Evolutionary conservation across 2,113 vertebrate genomes (phyloP), one percentile per base, ranked within the genome.

Genomic region (Electrona antarctica): DNA sequence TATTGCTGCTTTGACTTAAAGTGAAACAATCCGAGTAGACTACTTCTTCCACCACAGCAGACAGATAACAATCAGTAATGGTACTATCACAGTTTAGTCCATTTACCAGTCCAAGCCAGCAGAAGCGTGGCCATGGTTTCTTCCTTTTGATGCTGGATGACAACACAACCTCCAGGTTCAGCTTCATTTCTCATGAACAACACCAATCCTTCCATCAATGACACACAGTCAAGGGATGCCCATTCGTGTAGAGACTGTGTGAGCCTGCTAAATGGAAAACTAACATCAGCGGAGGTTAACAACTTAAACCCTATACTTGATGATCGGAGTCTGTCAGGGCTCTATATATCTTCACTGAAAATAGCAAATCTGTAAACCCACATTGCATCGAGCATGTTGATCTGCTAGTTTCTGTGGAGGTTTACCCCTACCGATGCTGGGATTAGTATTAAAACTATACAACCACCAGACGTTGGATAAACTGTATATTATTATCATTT

Each of bases 121-220:
- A 94, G 84, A 94, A 94, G n/a, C 90, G 78, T 7, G 93, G 92
- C 93, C 93, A 94, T 64, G 93, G 93, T 76, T 94, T 94, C 74
- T 88, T 93, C 63, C 91, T 81, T 82, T 93, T 94, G 89, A 94
- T 94, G 81, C 90, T 91, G 64, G 93, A 91, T 13, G 91, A 92
- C 79, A 93, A 33, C 74, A 94, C 79, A 8, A 94, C 93, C 64
- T 94, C 92, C 72, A 94, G 48, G 60, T 90, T 91, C 48, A 94
- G 74, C 29, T 94, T 92, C 93, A 94, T 94, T 28, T 71, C 83
- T 21, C 1, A 29, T 7, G 4, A 33, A 41, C 55, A 64, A 29
- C 59, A 13, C 6, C 45, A 46, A 7, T 61, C 11, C 45, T 13
- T 46, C 7, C 11, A 6, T 61, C 33, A 41, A 41, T 14, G 45